phyloP scores from a whole-genome alignment of 2,797 vertebrate genomes.

The Urocyon cinereoargenteus region DNA sequence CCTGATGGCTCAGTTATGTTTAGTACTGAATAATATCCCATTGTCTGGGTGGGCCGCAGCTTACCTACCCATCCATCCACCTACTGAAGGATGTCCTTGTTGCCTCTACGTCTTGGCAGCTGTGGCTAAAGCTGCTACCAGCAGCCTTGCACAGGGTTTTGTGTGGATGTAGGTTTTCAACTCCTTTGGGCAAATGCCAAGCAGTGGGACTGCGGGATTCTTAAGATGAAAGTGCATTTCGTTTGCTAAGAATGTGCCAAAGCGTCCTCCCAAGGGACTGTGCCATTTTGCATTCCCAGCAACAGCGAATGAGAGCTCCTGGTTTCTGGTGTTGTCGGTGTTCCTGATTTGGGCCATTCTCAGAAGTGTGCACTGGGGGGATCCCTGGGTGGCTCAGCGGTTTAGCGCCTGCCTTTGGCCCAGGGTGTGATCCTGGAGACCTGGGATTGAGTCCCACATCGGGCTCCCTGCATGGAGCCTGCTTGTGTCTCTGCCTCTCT shows the following conservation, averaged over 20 bases:
- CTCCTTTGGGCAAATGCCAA: not conserved
- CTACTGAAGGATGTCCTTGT: not conserved
- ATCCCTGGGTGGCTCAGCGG: too few species aligned
- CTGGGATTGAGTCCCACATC: too few species aligned
- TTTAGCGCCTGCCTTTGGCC: too few species aligned
- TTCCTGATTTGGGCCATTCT: not conserved
- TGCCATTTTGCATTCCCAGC: not conserved
- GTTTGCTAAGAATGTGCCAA: not conserved
- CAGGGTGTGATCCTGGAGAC: too few species aligned
- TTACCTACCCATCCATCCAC: not conserved
- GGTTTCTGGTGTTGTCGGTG: fast-evolving
- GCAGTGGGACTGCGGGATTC: not conserved
- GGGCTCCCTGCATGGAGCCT: too few species aligned
- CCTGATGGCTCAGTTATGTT: not conserved
- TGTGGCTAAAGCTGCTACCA: not conserved
- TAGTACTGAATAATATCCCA: not conserved
- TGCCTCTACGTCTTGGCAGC: not conserved
- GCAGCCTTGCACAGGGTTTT: not conserved
- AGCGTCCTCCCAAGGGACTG: not conserved
- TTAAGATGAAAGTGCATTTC: not conserved
- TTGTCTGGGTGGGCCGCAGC: not conserved
- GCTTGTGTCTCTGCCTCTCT: too few species aligned
- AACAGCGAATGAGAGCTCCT: fast-evolving
- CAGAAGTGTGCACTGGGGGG: fast-evolving
- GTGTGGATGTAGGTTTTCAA: not conserved